phyloP scores from a whole-genome alignment of 1,140 invertebrate species.

The Pogonomyrmex californicus region DNA sequence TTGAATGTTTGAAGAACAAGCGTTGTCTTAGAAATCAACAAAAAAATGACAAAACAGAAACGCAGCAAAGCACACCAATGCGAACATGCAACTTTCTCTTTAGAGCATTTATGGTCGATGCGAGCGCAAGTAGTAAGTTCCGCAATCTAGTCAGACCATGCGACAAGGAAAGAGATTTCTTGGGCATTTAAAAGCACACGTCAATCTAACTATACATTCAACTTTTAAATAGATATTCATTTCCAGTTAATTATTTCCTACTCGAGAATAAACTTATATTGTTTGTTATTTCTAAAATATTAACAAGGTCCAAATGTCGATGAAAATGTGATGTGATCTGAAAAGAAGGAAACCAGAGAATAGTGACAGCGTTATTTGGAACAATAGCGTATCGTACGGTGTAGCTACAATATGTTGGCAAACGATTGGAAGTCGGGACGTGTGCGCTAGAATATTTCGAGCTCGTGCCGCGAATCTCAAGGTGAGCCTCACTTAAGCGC shows the following conservation, averaged over 20 bases:
- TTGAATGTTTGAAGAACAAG: neutral
- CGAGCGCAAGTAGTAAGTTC: conserved; percentile 52
- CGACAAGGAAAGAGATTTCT: neutral
- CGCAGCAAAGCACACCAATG: neutral
- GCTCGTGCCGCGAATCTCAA: conserved; percentile 18
- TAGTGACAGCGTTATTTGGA: conserved; percentile 1
- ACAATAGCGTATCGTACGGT: neutral
- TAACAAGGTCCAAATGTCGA: neutral
- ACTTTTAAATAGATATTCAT: conserved; percentile 6
- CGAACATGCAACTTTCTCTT: neutral
- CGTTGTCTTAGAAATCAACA: neutral
- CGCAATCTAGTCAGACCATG: conserved; percentile 43
- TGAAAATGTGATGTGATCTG: neutral
- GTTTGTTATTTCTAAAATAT: neutral
- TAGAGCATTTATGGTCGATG: conserved; percentile 20
- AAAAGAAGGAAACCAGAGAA: neutral
- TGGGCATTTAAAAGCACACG: neutral
- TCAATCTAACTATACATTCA: neutral
- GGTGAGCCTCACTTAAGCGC: conserved; percentile 24
- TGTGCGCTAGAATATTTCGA: neutral
- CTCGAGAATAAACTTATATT: neutral
- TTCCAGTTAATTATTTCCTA: neutral
- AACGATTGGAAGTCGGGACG: neutral
- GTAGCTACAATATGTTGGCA: neutral
- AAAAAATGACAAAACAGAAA: neutral